Evolutionary conservation across 1,140 invertebrate species (phyloP), one percentile per base, ranked within the genome.

Genomic region (Venturia canescens): DNA sequence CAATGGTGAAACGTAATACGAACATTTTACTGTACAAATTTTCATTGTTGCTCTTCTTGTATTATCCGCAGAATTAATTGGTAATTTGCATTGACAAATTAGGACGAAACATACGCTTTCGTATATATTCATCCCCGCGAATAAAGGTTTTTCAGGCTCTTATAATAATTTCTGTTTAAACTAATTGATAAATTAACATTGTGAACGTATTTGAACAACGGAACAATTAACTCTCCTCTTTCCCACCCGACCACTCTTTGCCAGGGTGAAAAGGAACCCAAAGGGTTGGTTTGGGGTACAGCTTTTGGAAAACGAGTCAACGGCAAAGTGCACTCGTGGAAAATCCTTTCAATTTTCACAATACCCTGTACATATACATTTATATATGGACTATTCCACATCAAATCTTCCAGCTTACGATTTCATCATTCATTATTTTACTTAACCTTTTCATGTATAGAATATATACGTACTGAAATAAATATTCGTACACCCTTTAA

Each of bases 181-280:
- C 69, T 71, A 71, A 71, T 71, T 71, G n/a, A 71, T 34, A 71
- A 71, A 71, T 71, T 71, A 71, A 71, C 69, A 71, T 71, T 48
- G 69, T 48, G 34, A 31, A 71, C n/a, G 31, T 71, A 71, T 71
- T 71, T 71, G 69, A 18, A 21, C 31, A n/a, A 29, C 15, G 38
- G 44, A 71, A 71, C 31, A 71, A 71, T 71, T 71, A 48, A 71
- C 38, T 16, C 21, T 44, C 50, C 50, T 44, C 7, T n/a, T n/a
- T n/a, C 38, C 15, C 29, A 38, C 69, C 31, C 4, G 9, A 13
- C 50, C 13, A 15, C 50, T 53, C 50, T 15, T 53, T 7, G 31
- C 31, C 31, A 7, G 31, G 7, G 31, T 34, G 31, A 34, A 34
- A 34, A 34, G 31, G 50, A 53, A n/a, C 15, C n/a, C n/a, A 53